These are phyloP conservation scores for Eupristina koningsbergeri DNA, from an alignment of 1,140 invertebrate species.

Conservation along the genomic window DNA sequence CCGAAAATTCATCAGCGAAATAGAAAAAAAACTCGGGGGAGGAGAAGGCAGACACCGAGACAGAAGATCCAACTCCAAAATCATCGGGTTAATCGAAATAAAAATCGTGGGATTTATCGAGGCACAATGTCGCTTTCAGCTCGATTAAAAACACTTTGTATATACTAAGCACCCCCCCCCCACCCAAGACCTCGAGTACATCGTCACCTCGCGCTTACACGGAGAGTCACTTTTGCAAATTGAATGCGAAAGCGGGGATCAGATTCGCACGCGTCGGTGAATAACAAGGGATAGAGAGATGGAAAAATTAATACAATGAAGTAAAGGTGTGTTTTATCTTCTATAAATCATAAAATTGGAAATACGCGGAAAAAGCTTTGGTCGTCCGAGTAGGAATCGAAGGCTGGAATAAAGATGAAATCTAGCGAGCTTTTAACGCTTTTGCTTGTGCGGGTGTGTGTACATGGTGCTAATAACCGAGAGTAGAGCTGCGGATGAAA, in stretches of 20 bases:
- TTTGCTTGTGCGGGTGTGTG: background rate
- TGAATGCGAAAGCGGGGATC: constrained; percentile 22
- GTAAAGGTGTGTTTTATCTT: too few relatives aligned
- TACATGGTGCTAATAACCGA: constrained; percentile 11
- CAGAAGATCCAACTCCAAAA: background rate
- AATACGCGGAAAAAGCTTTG: background rate
- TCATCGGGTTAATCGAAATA: constrained; percentile 38
- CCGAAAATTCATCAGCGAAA: constrained; percentile 26
- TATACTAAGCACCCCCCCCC: background rate
- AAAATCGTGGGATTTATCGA: constrained; percentile 30
- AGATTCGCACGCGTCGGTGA: background rate
- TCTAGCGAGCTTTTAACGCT: constrained; percentile 3
- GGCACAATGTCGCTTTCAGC: constrained; percentile 20
- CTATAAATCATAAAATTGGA: too few relatives aligned
- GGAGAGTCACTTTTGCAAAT: constrained; percentile 36
- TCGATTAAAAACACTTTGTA: constrained; percentile 38
- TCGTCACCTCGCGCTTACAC: background rate
- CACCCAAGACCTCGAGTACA: background rate
- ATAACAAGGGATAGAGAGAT: background rate
- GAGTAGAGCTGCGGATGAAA: background rate
- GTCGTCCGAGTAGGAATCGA: background rate
- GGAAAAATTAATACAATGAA: background rate
- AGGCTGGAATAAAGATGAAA: constrained; percentile 37
- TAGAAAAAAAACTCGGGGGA: background rate
- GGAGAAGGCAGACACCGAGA: too few relatives aligned